Evolutionary conservation across 1,140 invertebrate genomes (phyloP).

Genomic region (Linepithema humile): DNA sequence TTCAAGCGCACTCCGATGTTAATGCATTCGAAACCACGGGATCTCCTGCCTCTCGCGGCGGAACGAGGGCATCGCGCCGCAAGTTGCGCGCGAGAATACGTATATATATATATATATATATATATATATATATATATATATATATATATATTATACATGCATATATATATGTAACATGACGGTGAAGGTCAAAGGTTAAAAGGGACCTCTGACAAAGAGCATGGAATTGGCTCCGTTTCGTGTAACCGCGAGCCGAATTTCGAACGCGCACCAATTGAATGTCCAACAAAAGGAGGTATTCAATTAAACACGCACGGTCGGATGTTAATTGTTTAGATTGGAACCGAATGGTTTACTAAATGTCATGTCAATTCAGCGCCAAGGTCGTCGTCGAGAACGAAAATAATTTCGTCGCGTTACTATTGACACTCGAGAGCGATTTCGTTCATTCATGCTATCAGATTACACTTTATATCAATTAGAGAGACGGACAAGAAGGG

Average conservation of each 20-base stretch:
- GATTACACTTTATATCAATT: not conserved
- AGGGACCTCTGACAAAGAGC: constrained; percentile 33
- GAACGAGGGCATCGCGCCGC: constrained; percentile 47
- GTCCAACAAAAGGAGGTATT: constrained; percentile 6
- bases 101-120: not conserved
- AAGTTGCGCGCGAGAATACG: constrained; percentile 16
- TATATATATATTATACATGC: not conserved
- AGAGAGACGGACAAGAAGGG: not conserved
- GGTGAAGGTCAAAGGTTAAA: constrained; percentile 64
- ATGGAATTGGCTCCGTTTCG: constrained; percentile 23
- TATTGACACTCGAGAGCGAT: not conserved
- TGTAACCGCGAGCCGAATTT: constrained; percentile 23
- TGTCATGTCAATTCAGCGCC: not conserved
- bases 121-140: too few species aligned
- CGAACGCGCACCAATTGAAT: constrained; percentile 15
- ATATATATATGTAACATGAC: not conserved
- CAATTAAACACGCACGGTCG: constrained; percentile 13
- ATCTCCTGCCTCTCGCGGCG: constrained; percentile 35
- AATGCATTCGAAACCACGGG: constrained; percentile 59
- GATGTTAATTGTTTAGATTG: constrained; percentile 31
- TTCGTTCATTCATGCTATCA: not conserved
- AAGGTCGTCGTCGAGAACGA: not conserved
- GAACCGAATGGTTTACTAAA: not conserved
- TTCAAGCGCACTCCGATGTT: constrained; percentile 16
- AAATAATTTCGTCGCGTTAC: constrained; percentile 13